Evolutionary conservation across 2,888 invertebrate species (phyloP), one percentile per base, ranked within the genome.

Genomic region (Hecatera dysodea): DNA sequence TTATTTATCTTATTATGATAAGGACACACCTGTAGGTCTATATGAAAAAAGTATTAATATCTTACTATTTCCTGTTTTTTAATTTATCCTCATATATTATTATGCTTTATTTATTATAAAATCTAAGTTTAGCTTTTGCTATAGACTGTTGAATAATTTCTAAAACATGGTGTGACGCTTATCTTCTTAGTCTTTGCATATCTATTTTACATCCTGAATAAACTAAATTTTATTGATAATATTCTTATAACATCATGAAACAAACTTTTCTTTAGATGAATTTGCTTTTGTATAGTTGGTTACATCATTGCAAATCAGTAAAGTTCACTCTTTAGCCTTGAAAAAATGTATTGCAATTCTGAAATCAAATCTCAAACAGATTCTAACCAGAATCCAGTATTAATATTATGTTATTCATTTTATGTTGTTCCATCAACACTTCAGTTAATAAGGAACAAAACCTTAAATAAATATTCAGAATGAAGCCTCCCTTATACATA

Each of bases 1-100:
- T 67, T 76, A 53, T 57, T 67, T 76, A 59, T 62, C 48, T 50
- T n/a, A 75, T 74, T 52, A 55, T 75, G 48, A 48, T 75, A 53
- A 63, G 62, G 53, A 48, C 66, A 66, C 56, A 62, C 67, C 75
- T 75, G 53, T 50, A 29, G 36, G 12, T 33, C 12, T 36, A 17
- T 4, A 72, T 68, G 44, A 52, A 22, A 76, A 42, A 24, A 36
- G 15, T 6, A 22, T 42, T 67, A 1, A 27, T 55, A 67, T 22
- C 29, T 17, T n/a, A n/a, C n/a, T 48, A 33, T 42, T 55, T 66
- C 39, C 46, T 72, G 46, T 46, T 36, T 53, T 64, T n/a, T n/a
- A n/a, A 24, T 46, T 48, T 42, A 48, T 39, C 17, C 39, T 55
- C 1, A 46, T 29, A 12, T 29, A 46, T n/a, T 56, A 15, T 24